Base-by-base conservation (phyloP, 2,888 invertebrate species). In the Melieria omissa region DNA sequence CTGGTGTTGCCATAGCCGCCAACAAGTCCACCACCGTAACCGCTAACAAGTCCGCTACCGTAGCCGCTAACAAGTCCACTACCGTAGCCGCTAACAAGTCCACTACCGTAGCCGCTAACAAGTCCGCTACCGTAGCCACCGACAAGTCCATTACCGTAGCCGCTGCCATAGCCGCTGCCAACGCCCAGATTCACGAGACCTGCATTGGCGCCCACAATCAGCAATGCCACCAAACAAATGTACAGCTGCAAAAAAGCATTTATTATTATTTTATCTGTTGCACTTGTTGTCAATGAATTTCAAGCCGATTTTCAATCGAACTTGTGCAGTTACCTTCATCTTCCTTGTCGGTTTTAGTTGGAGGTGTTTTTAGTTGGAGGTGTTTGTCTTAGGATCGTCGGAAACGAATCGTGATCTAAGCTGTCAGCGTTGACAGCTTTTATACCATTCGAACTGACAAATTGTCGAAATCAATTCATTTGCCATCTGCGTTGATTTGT, bases 141-240 rank as follows among this genome's bases (percentile, higher is more conserved):
- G n/a, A 52, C 70, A 47, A 57, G 41, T 16, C 63, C 64, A 16
- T 73, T 70, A 63, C 75, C 65, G 5, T 29, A 47, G 29, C 29
- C 29, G 29, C 29, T 29, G 8, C 47, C 49, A 52, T 29, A 47
- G 29, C 29, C 29, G 29, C 29, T 29, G 8, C 47, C 49, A 42
- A 44, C 44, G 3, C 65, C 65, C 4, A 54, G 44, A 14, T 41
- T 75, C 75, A 83, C 72, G 76, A 76, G 74, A 45, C 83, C 74
- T 74, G 81, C 75, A 60, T 80, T 80, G 69, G 73, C 79, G 52
- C 80, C 70, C 68, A 82, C 83, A 75, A 83, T 62, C 62, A 68
- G 72, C 73, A 76, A 76, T 66, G 77, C 81, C 60, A 81, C 54
- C 64, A 77, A 68, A 69, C 80, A 52, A 29, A 79, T 74, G 76